These are phyloP conservation scores for Zoanthus gigantus DNA, from an alignment of 92 coral and sea anemone genomes.

Conservation along the genomic window DNA sequence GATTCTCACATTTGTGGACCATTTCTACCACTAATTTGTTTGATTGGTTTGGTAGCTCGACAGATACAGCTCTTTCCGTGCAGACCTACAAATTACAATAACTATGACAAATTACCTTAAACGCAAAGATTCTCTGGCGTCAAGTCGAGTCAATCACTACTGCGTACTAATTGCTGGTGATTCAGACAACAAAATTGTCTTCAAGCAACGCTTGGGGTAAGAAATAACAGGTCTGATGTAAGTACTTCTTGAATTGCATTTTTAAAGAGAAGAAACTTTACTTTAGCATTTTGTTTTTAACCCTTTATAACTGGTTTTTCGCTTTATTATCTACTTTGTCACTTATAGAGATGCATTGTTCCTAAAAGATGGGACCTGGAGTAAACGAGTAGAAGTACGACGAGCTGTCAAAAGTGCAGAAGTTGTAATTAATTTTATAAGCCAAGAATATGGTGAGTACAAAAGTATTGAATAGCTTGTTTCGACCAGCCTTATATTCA, in stretches of 20 bases:
- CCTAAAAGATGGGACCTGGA: conserved; percentile 89
- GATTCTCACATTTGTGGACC: not conserved
- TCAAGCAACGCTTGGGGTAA: conserved; percentile 94
- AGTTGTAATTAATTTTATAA: conserved; percentile 78
- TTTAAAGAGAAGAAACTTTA: not conserved
- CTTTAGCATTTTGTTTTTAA: not conserved
- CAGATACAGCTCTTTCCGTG: conserved; percentile 70
- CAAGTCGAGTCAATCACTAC: conserved; percentile 75
- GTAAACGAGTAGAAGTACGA: conserved; percentile 83
- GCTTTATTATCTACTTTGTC: not conserved
- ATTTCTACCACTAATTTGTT: not conserved
- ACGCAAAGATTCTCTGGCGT: conserved; percentile 73
- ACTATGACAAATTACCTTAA: conserved; percentile 93
- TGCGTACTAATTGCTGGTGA: conserved; percentile 83
- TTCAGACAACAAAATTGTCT: conserved; percentile 82
- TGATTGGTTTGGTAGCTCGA: conserved; percentile 63
- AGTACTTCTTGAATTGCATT: too few species aligned
- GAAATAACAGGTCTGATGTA: not conserved
- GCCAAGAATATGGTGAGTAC: conserved; percentile 90
- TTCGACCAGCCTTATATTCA: not conserved
- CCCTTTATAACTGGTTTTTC: not conserved
- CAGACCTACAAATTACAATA: conserved; percentile 85
- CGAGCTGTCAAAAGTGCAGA: conserved; percentile 79
- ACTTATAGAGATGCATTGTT: conserved; percentile 80
- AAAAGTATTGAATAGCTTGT: not conserved